Evolutionary conservation across 2,113 vertebrate species (phyloP).

Genomic region (Aramus guarauna): DNA sequence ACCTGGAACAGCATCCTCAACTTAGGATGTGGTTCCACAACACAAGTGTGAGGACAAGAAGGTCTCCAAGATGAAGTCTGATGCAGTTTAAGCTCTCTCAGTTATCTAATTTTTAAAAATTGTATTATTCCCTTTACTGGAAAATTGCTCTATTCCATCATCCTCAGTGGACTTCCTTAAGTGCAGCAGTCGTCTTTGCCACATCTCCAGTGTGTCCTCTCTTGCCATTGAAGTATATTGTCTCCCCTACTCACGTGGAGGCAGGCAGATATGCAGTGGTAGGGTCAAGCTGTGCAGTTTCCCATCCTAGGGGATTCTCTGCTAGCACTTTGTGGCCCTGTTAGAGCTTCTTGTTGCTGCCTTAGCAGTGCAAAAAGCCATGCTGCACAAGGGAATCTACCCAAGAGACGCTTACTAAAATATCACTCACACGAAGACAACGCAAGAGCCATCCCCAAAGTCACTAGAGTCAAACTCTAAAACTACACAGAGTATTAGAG

Average conservation of each 20-base stretch:
- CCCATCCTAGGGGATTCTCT: not conserved
- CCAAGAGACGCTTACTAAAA: not conserved
- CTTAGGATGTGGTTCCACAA: not conserved
- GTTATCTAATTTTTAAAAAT: not conserved
- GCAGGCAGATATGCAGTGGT: not conserved
- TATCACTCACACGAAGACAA: not conserved
- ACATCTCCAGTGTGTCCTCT: not conserved
- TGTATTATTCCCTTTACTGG: not conserved
- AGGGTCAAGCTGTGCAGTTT: not conserved
- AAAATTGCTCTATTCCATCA: not conserved
- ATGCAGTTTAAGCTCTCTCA: not conserved
- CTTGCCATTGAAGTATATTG: not conserved
- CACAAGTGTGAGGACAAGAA: not conserved
- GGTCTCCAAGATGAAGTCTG: not conserved
- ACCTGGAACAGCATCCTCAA: not conserved
- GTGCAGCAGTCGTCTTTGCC: not conserved
- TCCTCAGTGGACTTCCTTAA: not conserved
- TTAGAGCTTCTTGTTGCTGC: not conserved
- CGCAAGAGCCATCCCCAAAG: not conserved
- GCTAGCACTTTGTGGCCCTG: not conserved
- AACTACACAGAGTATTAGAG: not conserved
- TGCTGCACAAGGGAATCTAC: not conserved
- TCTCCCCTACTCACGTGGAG: rapidly evolving
- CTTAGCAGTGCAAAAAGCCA: constrained; percentile 37
- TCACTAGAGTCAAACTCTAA: not conserved